Evolutionary conservation across 1,140 invertebrate genomes (phyloP).

Genomic region (Dinothrombium tinctorium): DNA sequence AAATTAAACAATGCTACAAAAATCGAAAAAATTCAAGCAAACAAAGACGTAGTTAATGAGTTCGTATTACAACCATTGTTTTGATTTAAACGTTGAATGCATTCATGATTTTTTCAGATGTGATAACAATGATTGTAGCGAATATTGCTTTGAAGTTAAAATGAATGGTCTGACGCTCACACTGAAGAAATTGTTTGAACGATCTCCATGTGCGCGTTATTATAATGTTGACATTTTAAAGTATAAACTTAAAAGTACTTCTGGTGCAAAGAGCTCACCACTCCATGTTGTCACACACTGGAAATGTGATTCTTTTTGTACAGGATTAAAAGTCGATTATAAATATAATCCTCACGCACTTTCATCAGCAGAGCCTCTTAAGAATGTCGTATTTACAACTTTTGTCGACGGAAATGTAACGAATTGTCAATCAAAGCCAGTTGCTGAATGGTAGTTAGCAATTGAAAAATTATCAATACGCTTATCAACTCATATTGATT

Average conservation of each 20-base stretch:
- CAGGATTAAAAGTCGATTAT: slow-evolving; percentile 67
- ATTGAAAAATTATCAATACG: neutral
- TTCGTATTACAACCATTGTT: neutral
- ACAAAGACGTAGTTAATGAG: slow-evolving; percentile 42
- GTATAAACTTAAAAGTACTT: slow-evolving; percentile 32
- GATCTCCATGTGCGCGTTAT: slow-evolving; percentile 82
- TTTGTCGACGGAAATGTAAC: slow-evolving; percentile 64
- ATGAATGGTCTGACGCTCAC: slow-evolving; percentile 70
- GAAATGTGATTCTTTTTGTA: slow-evolving; percentile 69
- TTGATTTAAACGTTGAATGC: too few relatives aligned
- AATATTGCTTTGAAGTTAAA: slow-evolving; percentile 55
- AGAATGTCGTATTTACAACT: slow-evolving; percentile 63
- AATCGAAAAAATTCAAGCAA: slow-evolving; percentile 63
- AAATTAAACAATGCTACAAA: slow-evolving; percentile 56
- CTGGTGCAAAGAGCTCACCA: slow-evolving; percentile 33
- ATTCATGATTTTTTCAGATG: neutral
- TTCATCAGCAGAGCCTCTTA: slow-evolving; percentile 39
- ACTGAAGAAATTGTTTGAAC: slow-evolving; percentile 63
- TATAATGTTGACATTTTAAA: slow-evolving; percentile 93
- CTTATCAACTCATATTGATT: neutral
- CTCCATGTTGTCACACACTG: slow-evolving; percentile 82
- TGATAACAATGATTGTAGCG: neutral
- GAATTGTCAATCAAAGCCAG: slow-evolving; percentile 67
- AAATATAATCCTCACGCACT: slow-evolving; percentile 16
- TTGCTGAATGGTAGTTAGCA: slow-evolving; percentile 46